Evolutionary conservation across 2,113 vertebrate species (phyloP), one percentile per base, ranked within the genome.

Genomic region (Nesoenas mayeri): DNA sequence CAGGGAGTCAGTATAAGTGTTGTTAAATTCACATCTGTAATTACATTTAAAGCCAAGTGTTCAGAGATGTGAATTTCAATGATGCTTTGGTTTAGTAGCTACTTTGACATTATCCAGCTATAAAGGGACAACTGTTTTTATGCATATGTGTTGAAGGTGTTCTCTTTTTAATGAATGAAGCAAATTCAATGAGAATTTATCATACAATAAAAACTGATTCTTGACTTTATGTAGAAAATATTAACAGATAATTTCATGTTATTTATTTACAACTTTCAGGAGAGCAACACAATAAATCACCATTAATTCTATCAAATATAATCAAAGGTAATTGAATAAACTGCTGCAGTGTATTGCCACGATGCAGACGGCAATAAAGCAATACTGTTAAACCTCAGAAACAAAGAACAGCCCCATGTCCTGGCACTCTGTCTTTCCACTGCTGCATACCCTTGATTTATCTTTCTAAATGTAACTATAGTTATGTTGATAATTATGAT

Each of bases 401-500:
- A 85, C 34, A 85, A 95, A 96, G 74, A 21, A 92, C 36, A 79
- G 64, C 8, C 29, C 40, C 31, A 2, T n/a, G 26, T 77, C 58
- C 70, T 84, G 79, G 40, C 6, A 48, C 36, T 85, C 26, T 29
- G 21, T 71, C 31, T 74, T 83, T 89, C 56, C 6, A 57, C n/a
- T 88, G 34, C 47, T 88, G 10, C 32, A 60, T 72, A 62, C 51
- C 40, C 26, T 79, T 91, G 67, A 93, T 91, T 95, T 94, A 72
- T 91, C 85, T 89, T 95, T 95, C 60, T 48, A 85, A 78, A 95
- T 72, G 57, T 92, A 93, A 95, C 94, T 95, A 91, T 89, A 75
- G 26, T 85, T 94, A 88, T 85, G n/a, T 14, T 92, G 88, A 34
- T 89, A 54, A 62, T 91, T 34, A 38, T 88, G 51, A 82, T 79